Evolutionary conservation across 2,888 invertebrate species (phyloP), one percentile per base, ranked within the genome.

Genomic region (Sabellastarte sp.): DNA sequence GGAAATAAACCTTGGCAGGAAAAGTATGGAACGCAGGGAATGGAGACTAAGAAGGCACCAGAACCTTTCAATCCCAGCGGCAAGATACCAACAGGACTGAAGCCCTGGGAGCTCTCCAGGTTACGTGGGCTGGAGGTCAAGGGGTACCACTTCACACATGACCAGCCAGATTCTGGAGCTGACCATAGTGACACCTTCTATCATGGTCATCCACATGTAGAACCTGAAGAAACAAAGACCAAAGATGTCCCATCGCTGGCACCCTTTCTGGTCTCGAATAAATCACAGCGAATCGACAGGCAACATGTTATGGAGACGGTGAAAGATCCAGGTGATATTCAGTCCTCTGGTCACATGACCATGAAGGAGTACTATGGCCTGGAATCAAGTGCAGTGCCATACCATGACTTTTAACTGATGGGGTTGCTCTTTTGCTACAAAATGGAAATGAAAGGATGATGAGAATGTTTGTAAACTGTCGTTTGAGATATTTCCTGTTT

Each of bases 51-150:
- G n/a, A 26, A 15, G 20, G 29, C 57, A 10, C 57, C 57, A 30
- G 29, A 57, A 30, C 57, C 57, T 10, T 57, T 57, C 29, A n/a
- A n/a, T n/a, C 10, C 57, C 4, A 24, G 10, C 10, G 31, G 10
- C 5, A 10, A 15, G 4, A 10, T 10, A 26, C 10, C 57, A 30
- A 10, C 30, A 5, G 29, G 10, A 10, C 31, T 26, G 10, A 30
- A 30, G 10, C 26, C 29, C 4, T 65, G 65, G 62, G 59, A 65
- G 62, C 31, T 62, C 57, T 65, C 65, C 28, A 52, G 57, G 10
- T 29, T 62, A 10, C 53, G 65, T 1, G 65, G 57, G 20, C 32
- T 65, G 62, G 65, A 65, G 57, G 65, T 62, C 2, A 32, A 56
- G n/a, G 65, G 64, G 3, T 29, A 29, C 59, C 3, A 29, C 4